These are phyloP conservation scores for Eumerus sabulonum DNA, from an alignment of 2,888 invertebrate species.

Conservation along the genomic window DNA sequence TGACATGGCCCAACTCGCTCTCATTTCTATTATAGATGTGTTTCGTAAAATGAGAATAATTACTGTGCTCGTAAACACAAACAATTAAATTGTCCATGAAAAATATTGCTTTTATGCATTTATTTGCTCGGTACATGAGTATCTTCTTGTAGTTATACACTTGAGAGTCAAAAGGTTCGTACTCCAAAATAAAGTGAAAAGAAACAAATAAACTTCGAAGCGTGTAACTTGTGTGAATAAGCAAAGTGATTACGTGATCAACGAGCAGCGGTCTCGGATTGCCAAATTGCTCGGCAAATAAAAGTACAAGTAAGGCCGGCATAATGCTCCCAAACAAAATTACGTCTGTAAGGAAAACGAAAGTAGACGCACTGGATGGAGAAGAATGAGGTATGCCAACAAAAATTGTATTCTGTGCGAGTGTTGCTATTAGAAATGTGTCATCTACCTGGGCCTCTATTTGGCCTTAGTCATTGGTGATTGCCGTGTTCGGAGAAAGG, in stretches of 20 bases:
- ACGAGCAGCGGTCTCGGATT: constrained; percentile 20
- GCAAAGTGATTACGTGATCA: constrained; percentile 25
- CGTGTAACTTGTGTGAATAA: constrained; percentile 29
- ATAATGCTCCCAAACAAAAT: constrained; percentile 36
- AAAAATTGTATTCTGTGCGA: no score
- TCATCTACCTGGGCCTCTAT: constrained; percentile 45
- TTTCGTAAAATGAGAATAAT: no score
- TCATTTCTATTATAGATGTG: no score
- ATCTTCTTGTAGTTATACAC: no score
- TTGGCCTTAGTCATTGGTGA: constrained; percentile 6
- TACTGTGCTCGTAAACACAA: no score
- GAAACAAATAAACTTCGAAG: constrained; percentile 5
- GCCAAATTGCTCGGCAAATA: constrained; percentile 33
- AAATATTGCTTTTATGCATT: neutral
- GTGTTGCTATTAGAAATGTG: constrained; percentile 41
- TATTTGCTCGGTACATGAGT: neutral
- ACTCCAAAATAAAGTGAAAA: neutral
- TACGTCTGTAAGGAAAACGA: constrained; percentile 49
- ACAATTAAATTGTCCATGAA: no score
- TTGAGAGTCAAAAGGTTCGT: no score
- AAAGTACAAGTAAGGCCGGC: constrained; percentile 17
- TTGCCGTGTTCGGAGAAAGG: constrained; percentile 25
- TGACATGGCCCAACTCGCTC: no score
- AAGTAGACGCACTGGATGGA: constrained; percentile 43
- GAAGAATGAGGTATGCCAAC: neutral